Percentiles rank a stretch among this genome's conserved stretches.
Conservation (phyloP, 37 sponge, comb jelly and placozoan genomes). For the Beroe ovata region DNA sequence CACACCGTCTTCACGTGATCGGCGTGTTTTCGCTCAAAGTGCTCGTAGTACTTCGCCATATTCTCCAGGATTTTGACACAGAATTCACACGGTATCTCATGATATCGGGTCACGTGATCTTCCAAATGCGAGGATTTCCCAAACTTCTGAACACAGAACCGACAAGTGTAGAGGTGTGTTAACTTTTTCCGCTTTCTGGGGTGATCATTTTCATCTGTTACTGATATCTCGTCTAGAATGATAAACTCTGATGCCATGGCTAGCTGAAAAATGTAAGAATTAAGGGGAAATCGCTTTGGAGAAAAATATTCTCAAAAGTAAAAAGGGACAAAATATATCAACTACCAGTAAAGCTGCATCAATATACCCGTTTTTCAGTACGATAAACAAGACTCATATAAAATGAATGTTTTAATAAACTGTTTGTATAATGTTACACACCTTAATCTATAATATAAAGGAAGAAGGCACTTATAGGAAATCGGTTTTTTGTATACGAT, state of each 20-base stretch:
- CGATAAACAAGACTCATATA: too few relatives aligned
- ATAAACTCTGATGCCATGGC: not conserved
- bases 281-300: too few relatives aligned
- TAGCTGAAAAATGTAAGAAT: too few relatives aligned
- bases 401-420: too few relatives aligned
- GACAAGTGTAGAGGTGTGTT: not conserved
- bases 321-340: too few relatives aligned
- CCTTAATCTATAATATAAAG: too few relatives aligned
- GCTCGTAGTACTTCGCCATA: not conserved
- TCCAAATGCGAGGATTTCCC: not conserved
- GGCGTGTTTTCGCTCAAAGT: not conserved
- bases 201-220: not conserved
- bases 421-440: too few relatives aligned
- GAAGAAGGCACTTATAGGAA: too few relatives aligned
- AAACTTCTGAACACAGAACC: not conserved
- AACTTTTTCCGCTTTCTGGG: not conserved
- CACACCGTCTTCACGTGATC: not conserved
- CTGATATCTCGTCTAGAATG: not conserved
- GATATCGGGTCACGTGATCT: not conserved
- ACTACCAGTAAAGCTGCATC: too few relatives aligned
- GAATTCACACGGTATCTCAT: not conserved
- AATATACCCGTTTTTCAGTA: too few relatives aligned
- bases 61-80: not conserved
- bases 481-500: too few relatives aligned
- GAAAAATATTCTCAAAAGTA: too few relatives aligned